These are phyloP conservation scores for Thecophora atra DNA, from an alignment of 2,888 invertebrate species.

Conservation along the genomic window DNA sequence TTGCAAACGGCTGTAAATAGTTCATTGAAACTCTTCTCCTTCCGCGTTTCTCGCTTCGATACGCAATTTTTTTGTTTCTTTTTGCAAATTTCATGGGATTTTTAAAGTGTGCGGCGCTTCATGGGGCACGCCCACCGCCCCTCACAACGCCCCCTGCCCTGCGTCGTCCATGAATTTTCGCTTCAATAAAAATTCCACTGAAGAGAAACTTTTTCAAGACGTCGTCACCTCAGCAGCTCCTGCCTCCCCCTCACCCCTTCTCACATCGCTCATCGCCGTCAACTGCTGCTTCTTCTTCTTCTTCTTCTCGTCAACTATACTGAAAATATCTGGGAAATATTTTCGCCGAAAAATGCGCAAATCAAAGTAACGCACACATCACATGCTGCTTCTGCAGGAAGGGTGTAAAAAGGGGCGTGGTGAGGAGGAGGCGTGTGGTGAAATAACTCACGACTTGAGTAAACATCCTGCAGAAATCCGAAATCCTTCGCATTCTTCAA, in stretches of 20 bases:
- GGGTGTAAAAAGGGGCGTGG: too few relatives aligned
- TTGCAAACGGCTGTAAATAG: not conserved
- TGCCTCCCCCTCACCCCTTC: not conserved
- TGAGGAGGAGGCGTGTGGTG: not conserved
- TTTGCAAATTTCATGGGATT: too few relatives aligned
- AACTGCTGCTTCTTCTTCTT: not conserved
- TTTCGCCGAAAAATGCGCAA: conserved; percentile 11
- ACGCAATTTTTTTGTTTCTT: not conserved
- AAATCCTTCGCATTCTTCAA: conserved; percentile 5
- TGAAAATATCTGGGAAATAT: conserved; percentile 14
- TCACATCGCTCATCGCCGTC: not conserved
- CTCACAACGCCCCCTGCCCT: too few relatives aligned
- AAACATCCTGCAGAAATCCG: conserved; percentile 17
- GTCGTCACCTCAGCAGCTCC: conserved; percentile 12
- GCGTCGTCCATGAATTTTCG: not conserved
- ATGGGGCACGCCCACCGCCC: too few relatives aligned
- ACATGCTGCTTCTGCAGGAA: too few relatives aligned
- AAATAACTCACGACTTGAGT: conserved; percentile 21
- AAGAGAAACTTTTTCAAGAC: conserved; percentile 30
- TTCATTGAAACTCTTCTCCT: not conserved
- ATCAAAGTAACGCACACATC: not conserved
- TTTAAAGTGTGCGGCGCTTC: too few relatives aligned
- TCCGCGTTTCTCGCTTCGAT: not conserved
- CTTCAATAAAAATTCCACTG: not conserved
- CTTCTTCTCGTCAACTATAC: not conserved